Percentiles rank a stretch among this genome's conserved stretches.
Evolutionary conservation across 2,888 invertebrate genomes (phyloP).

Genomic region (Tetragonisca angustula): DNA sequence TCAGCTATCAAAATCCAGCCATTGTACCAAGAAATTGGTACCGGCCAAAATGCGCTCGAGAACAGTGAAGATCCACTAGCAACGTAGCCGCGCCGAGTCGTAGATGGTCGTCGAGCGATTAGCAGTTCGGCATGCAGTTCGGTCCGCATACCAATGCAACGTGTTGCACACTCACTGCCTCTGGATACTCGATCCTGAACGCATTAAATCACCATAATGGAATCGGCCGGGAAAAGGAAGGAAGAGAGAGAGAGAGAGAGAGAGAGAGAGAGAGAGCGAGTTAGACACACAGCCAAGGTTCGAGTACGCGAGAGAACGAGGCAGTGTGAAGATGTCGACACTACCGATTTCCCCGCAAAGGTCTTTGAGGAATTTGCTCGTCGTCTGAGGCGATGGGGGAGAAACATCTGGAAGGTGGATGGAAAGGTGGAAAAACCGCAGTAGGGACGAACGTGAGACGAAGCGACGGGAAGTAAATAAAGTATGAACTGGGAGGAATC

Average conservation of each 20-base stretch:
- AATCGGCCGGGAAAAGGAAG: background rate
- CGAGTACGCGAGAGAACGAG: constrained; percentile 4
- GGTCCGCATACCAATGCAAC: constrained; percentile 50
- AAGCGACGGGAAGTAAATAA: background rate
- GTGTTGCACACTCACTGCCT: constrained; percentile 63
- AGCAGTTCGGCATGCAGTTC: constrained; percentile 11
- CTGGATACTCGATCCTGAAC: constrained; percentile 77
- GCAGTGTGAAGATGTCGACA: background rate
- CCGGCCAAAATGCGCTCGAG: too few relatives aligned
- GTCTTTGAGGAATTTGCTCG: constrained; percentile 29
- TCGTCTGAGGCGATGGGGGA: background rate
- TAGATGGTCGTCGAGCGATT: constrained; percentile 11
- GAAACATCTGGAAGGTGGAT: background rate
- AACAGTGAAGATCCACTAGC: background rate
- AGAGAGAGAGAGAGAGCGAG: background rate
- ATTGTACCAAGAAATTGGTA: background rate
- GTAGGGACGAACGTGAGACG: background rate
- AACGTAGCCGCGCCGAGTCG: background rate
- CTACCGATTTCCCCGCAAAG: constrained; percentile 22
- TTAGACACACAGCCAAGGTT: background rate
- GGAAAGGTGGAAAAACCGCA: background rate
- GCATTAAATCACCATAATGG: constrained; percentile 80
- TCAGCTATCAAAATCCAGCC: background rate
- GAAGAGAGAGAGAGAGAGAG: background rate
- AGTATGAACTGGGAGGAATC: too few relatives aligned